Percentiles rank a stretch among this genome's conserved stretches.
phyloP scores from a whole-genome alignment of 2,113 vertebrate genomes.

The Merops nubicus region DNA sequence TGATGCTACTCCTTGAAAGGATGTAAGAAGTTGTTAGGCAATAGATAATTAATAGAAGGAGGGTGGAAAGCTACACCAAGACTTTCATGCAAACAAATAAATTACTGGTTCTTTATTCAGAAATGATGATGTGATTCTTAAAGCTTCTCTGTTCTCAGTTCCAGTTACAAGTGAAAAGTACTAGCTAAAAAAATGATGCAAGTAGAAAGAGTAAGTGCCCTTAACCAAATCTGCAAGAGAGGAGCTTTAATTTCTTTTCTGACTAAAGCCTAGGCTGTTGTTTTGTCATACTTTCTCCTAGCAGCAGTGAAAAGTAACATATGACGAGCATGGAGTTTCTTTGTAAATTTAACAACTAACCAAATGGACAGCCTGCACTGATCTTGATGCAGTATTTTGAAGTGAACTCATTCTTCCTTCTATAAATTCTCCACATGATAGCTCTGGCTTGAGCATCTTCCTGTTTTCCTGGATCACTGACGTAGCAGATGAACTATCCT shows the following conservation, averaged over 20 bases:
- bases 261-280: neutral
- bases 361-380: neutral
- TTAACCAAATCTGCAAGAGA: neutral
- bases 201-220: neutral
- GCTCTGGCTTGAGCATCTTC: neutral
- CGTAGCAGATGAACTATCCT: neutral
- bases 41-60: neutral
- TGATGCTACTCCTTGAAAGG: neutral
- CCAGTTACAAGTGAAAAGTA: neutral
- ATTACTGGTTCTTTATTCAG: neutral
- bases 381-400: neutral
- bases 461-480: neutral
- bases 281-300: neutral
- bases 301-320: neutral
- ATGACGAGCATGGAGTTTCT: neutral
- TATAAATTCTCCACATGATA: neutral
- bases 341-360: neutral
- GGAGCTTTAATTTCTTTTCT: neutral
- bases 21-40: neutral
- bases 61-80: neutral
- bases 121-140: neutral
- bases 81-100: neutral
- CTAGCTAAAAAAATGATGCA: neutral
- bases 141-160: neutral
- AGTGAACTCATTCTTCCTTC: neutral